Percentiles rank a stretch among this genome's conserved stretches.
Conservation (phyloP, 2,797 vertebrate genomes). For the Amphiprion clarkii region DNA sequence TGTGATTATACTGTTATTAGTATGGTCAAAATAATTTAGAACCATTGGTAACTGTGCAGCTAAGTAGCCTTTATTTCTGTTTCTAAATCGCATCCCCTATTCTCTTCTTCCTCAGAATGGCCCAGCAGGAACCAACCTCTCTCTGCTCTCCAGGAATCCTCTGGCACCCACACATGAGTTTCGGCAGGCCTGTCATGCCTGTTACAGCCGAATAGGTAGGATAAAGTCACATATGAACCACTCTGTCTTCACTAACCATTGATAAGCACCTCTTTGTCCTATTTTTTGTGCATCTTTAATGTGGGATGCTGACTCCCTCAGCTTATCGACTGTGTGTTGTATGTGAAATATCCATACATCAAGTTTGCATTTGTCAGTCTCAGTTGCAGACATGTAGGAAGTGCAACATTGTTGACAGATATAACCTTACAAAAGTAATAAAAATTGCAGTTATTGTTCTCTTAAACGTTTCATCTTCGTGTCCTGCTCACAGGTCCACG, state of each 20-base stretch:
- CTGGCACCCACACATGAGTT: conserved; percentile 94
- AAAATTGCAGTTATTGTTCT: neutral
- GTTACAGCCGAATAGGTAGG: conserved; percentile 96
- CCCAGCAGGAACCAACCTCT: conserved; percentile 87
- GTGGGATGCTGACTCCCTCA: neutral
- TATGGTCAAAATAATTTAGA: neutral
- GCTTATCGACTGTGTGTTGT: neutral
- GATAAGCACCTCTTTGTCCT: neutral
- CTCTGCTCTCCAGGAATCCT: conserved; percentile 95
- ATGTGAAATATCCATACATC: neutral
- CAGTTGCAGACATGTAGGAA: too few species aligned
- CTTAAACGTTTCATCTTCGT: neutral
- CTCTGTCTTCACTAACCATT: neutral
- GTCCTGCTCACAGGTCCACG: conserved; percentile 86
- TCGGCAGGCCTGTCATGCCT: conserved; percentile 96
- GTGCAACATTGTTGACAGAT: neutral
- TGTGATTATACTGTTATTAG: neutral
- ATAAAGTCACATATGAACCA: neutral
- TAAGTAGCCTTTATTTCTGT: neutral
- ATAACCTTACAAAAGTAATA: neutral
- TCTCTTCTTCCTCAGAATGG: conserved; percentile 77
- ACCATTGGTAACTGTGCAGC: neutral
- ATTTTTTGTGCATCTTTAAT: neutral
- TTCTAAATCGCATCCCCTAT: neutral
- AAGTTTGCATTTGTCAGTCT: too few species aligned